phyloP scores from a whole-genome alignment of 2,797 vertebrate genomes.

The Hipposideros larvatus region DNA sequence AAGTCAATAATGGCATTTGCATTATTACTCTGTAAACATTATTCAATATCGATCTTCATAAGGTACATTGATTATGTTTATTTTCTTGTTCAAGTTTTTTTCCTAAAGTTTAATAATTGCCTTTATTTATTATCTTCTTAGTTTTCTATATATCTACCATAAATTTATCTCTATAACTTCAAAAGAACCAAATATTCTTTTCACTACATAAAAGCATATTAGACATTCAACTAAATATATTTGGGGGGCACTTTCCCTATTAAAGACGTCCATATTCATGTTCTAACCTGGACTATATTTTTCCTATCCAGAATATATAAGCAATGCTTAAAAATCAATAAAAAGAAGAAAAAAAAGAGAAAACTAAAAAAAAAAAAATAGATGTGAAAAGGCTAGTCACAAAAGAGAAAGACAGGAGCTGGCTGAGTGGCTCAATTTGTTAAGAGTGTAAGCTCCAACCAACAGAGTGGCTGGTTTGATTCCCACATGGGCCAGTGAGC shows the following conservation, averaged over 20 bases:
- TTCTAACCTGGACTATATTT: neutral
- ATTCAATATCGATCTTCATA: neutral
- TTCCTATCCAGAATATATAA: neutral
- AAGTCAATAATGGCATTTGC: conserved; percentile 38
- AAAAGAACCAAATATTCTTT: conserved; percentile 31
- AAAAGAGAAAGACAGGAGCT: neutral
- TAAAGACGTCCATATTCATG: neutral
- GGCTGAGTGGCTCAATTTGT: too few relatives aligned
- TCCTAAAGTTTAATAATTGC: conserved; percentile 8
- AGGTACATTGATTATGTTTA: neutral
- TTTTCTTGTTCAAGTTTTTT: conserved; percentile 24
- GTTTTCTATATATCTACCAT: neutral
- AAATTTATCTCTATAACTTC: conserved; percentile 13
- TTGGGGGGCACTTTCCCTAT: neutral
- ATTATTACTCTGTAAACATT: conserved; percentile 18
- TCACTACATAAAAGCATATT: neutral
- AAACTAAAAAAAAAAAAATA: neutral
- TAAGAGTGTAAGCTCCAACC: too few relatives aligned
- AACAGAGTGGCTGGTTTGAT: too few relatives aligned
- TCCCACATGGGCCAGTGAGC: too few relatives aligned
- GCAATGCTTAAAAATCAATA: neutral
- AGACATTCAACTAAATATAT: conserved; percentile 22
- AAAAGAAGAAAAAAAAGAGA: neutral
- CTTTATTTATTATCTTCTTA: neutral
- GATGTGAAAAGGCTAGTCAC: neutral